Base-by-base conservation (phyloP, 2,113 vertebrate species). In the Lynx canadensis region DNA sequence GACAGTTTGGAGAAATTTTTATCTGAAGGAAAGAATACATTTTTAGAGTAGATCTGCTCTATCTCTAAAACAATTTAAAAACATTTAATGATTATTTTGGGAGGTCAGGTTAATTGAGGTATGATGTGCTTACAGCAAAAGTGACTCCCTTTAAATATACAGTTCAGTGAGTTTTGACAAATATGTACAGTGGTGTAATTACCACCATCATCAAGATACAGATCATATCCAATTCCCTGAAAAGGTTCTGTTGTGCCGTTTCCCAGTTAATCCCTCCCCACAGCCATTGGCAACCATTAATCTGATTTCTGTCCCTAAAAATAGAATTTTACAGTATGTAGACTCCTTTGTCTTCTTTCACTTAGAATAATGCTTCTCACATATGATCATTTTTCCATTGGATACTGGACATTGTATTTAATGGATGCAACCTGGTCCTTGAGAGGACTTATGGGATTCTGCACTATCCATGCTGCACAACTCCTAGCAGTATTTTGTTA, bases 51-150 rank as follows among this genome's bases (percentile, higher is more conserved):
- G 13, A 74, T 60, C 45, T 12, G 21, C 11, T 94, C 15, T 27
- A 38, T 65, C 82, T 97, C 68, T 89, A 83, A 94, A 82, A 76
- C n/a, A 91, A 6, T 78, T 66, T 66, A 11, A 66, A 89, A 95
- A 69, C 10, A 33, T 55, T 21, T 88, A 74, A 60, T 69, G 13
- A 88, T 68, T n/a, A 69, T 95, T 80, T 45, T 27, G 45, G 25
- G 41, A 74, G 27, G 79, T 87, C 38, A 91, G 52, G 66, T 94
- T 79, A 73, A 80, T 85, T 74, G 14, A 33, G 19, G 31, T 81
- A 73, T 90, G 80, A 90, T 81, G 48, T 29, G 85, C 21, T 73
- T 80, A 68, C 4, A 81, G n/a, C 76, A 69, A 76, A 94, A 83
- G 14, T 8, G 4, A 69, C 27, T 16, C 9, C 6, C 14, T 81